Evolutionary conservation across 2,797 vertebrate genomes (phyloP).

Genomic region (Gadopsis marmoratus): DNA sequence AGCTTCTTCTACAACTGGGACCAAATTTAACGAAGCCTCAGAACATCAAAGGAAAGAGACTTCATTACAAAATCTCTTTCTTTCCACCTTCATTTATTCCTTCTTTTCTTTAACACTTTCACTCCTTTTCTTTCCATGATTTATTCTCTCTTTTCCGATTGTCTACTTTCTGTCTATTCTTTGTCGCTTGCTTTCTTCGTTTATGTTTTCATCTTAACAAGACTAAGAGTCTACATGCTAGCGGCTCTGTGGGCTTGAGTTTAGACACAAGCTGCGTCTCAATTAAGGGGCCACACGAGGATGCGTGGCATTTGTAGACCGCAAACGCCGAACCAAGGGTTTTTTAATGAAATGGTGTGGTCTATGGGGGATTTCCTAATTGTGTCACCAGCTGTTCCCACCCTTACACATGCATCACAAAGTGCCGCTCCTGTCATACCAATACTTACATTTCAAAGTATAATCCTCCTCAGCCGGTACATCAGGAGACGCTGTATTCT

Average conservation of each 20-base stretch:
- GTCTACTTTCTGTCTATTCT: not conserved
- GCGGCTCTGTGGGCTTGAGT: not conserved
- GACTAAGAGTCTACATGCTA: not conserved
- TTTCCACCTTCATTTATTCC: conserved; percentile 5
- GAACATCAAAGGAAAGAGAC: conserved; percentile 47
- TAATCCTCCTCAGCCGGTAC: too few species aligned
- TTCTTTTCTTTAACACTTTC: not conserved
- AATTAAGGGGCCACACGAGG: too few species aligned
- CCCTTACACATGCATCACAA: too few species aligned
- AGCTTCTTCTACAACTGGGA: conserved; percentile 38
- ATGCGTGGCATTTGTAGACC: too few species aligned
- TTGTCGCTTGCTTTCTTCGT: not conserved
- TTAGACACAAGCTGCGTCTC: too few species aligned
- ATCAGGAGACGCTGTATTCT: too few species aligned
- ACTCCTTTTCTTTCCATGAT: not conserved
- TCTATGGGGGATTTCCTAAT: too few species aligned
- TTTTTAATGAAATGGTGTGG: too few species aligned
- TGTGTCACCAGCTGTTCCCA: too few species aligned
- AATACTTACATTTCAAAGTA: too few species aligned
- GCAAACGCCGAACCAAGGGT: too few species aligned
- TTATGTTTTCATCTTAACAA: conserved; percentile 6
- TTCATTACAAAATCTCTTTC: conserved; percentile 8
- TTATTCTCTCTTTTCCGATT: not conserved
- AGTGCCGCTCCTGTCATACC: too few species aligned
- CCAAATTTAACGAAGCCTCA: conserved; percentile 32